A percentile compares a stretch with the other conserved stretches of the same genome.
phyloP scores from a whole-genome alignment of 2,888 invertebrate genomes.

The Coelogynopora nodosa region DNA sequence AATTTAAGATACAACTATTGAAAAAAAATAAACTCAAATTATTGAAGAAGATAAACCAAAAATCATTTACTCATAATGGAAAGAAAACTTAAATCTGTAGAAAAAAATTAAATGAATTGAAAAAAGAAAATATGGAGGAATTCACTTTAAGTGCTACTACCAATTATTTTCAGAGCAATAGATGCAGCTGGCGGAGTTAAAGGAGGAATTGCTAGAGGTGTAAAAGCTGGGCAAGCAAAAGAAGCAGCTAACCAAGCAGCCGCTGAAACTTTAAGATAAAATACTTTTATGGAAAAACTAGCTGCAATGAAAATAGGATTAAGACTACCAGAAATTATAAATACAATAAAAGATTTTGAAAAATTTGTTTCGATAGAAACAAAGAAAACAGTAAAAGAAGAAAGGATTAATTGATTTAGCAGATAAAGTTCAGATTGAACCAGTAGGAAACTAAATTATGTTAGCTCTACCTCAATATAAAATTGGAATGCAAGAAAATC shows the following conservation, averaged over 20 bases:
- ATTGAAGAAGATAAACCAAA: too few relatives aligned
- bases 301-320: not conserved
- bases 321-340: not conserved
- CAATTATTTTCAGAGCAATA: not conserved
- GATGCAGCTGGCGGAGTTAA: not conserved
- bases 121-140: not conserved
- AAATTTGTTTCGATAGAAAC: not conserved
- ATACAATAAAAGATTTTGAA: not conserved
- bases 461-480: too few relatives aligned
- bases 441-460: not conserved
- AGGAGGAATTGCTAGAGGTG: not conserved
- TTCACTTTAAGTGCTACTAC: not conserved
- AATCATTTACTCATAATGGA: too few relatives aligned
- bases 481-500: too few relatives aligned
- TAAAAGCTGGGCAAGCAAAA: not conserved
- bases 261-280: not conserved
- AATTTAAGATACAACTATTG: too few relatives aligned
- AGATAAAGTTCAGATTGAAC: not conserved
- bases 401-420: not conserved
- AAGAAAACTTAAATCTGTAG: too few relatives aligned
- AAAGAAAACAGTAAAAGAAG: not conserved
- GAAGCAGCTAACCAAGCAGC: not conserved
- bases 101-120: not conserved
- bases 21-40: too few relatives aligned
- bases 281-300: not conserved